These are phyloP conservation scores for Leptocoma aspasia DNA, from an alignment of 2,113 vertebrate species.

Conservation along the genomic window DNA sequence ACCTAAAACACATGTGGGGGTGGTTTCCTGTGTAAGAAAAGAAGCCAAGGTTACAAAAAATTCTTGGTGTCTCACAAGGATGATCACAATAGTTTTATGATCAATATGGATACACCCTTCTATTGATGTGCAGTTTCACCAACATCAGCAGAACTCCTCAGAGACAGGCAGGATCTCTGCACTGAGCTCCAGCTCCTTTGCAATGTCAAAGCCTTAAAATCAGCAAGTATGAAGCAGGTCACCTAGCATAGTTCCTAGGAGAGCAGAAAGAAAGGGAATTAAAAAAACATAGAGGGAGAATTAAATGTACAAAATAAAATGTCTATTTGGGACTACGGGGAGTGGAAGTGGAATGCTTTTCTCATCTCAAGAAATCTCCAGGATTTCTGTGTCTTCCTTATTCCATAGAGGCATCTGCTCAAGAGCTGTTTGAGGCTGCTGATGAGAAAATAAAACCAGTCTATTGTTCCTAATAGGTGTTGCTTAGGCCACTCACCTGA, in stretches of 20 bases:
- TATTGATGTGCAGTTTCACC: neutral
- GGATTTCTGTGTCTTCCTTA: neutral
- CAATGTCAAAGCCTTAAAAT: neutral
- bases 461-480: neutral
- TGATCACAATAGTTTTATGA: neutral
- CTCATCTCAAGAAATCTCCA: neutral
- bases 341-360: neutral
- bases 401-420: neutral
- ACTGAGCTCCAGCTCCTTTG: neutral
- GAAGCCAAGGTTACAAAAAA: neutral
- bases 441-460: neutral
- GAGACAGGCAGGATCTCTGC: neutral
- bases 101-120: neutral
- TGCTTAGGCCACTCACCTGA: neutral
- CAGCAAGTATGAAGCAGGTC: neutral
- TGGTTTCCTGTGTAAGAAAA: neutral
- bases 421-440: neutral
- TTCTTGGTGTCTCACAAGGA: neutral
- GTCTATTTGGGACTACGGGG: neutral
- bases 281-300: neutral
- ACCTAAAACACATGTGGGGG: accelerated
- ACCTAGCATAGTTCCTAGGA: neutral
- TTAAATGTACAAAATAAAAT: neutral
- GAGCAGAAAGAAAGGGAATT: neutral
- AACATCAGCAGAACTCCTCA: neutral